These are phyloP conservation scores for Peromyscus maniculatus DNA, from an alignment of 2,113 vertebrate species.

Conservation along the genomic window DNA sequence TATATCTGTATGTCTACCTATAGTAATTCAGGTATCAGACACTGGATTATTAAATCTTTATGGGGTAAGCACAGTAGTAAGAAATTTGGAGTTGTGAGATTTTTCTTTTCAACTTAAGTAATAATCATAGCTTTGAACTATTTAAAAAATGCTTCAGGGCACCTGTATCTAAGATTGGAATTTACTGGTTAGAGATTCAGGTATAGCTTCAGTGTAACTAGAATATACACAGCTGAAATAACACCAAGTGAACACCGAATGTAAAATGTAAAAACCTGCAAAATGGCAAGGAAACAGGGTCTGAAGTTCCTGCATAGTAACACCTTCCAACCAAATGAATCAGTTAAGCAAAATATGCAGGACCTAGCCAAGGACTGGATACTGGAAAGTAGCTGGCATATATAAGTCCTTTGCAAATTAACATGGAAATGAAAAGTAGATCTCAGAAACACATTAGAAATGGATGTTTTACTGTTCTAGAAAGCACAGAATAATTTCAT, in stretches of 20 bases:
- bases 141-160: neutral
- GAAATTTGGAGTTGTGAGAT: slow-evolving; percentile 35
- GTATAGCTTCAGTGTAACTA: slow-evolving; percentile 19
- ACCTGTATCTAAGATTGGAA: slow-evolving; percentile 57
- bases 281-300: neutral
- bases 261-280: slow-evolving; percentile 41
- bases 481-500: slow-evolving; percentile 27
- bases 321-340: slow-evolving; percentile 2
- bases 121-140: slow-evolving; percentile 29
- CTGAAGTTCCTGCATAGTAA: neutral
- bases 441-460: slow-evolving; percentile 39
- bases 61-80: neutral
- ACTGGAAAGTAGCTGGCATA: neutral
- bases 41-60: slow-evolving; percentile 41
- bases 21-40: neutral
- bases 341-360: slow-evolving; percentile 14
- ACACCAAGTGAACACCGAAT: slow-evolving; percentile 9
- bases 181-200: slow-evolving; percentile 22
- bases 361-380: neutral
- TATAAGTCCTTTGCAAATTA: neutral
- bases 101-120: slow-evolving; percentile 25
- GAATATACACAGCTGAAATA: slow-evolving; percentile 55
- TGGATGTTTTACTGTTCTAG: neutral
- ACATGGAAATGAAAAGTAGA: neutral
- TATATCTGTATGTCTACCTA: slow-evolving; percentile 2